phyloP scores from a whole-genome alignment of 1,140 invertebrate species.

The Tenebrio molitor region DNA sequence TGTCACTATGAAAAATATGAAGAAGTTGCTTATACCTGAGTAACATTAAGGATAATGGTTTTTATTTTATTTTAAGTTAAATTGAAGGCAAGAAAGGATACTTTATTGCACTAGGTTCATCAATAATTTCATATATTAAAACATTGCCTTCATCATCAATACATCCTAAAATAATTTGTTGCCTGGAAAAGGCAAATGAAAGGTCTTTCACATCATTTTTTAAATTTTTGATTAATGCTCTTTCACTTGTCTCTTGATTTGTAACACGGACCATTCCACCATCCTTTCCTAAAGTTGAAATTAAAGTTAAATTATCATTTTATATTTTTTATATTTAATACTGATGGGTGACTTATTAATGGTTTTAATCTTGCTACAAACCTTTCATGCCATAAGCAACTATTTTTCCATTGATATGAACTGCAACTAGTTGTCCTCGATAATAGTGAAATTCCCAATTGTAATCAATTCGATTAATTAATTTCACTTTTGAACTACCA shows the following conservation, averaged over 20 bases:
- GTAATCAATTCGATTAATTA: constrained; percentile 92
- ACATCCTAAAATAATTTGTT: constrained; percentile 84
- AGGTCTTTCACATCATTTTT: constrained; percentile 88
- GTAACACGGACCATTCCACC: constrained; percentile 88
- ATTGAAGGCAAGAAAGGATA: constrained; percentile 65
- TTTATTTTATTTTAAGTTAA: constrained; percentile 1
- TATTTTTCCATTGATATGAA: constrained; percentile 88
- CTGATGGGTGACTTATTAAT: too few relatives aligned
- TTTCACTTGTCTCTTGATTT: constrained; percentile 79
- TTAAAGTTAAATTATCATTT: too few relatives aligned
- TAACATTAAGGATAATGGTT: constrained; percentile 27
- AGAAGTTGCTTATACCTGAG: constrained; percentile 64
- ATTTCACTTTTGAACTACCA: constrained; percentile 90
- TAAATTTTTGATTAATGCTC: constrained; percentile 89
- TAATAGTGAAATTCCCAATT: constrained; percentile 92
- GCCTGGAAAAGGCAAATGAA: constrained; percentile 86
- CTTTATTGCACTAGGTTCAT: constrained; percentile 71
- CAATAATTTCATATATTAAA: constrained; percentile 85
- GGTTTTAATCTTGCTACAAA: too few relatives aligned
- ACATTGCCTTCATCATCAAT: constrained; percentile 88
- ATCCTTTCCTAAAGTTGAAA: constrained; percentile 75
- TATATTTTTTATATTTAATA: not conserved
- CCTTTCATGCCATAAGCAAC: constrained; percentile 93
- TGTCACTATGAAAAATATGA: constrained; percentile 70
- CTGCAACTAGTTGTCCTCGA: constrained; percentile 87